phyloP scores from a whole-genome alignment of 2,888 invertebrate species.

The Hermaeophaga mercurialis region DNA sequence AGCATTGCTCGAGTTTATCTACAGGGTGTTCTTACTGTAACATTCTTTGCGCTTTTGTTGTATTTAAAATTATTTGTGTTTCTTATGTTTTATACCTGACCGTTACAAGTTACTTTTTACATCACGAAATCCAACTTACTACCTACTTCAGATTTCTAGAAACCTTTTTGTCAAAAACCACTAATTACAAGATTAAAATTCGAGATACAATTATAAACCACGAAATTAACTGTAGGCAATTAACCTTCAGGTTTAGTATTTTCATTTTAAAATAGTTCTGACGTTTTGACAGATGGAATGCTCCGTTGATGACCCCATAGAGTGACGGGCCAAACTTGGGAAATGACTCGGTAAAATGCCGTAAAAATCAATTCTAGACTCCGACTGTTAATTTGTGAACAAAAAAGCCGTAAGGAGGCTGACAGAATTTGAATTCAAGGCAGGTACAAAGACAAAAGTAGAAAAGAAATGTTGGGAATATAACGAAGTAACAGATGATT shows the following conservation, averaged over 20 bases:
- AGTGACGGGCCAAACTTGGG: slow-evolving; percentile 12
- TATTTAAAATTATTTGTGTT: no score
- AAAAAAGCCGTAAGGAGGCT: slow-evolving; percentile 2
- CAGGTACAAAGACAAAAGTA: slow-evolving; percentile 11
- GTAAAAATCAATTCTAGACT: slow-evolving; percentile 17
- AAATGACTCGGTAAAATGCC: slow-evolving; percentile 23
- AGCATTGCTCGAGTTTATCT: background rate
- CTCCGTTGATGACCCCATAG: slow-evolving; percentile 26
- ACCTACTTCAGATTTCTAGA: background rate
- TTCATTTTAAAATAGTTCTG: slow-evolving; percentile 24
- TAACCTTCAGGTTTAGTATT: slow-evolving; percentile 19
- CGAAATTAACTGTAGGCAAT: slow-evolving; percentile 29
- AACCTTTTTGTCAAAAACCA: slow-evolving; percentile 16
- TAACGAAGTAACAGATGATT: slow-evolving; percentile 4
- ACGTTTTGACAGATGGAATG: slow-evolving; percentile 29
- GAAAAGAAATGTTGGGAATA: background rate
- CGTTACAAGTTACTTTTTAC: no score
- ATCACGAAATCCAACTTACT: background rate
- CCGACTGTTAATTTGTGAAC: slow-evolving; percentile 18
- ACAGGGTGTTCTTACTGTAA: background rate
- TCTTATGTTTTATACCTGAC: no score
- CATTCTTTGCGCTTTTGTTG: no score
- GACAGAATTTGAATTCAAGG: slow-evolving; percentile 11
- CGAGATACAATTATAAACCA: slow-evolving; percentile 25
- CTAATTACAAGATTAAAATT: slow-evolving; percentile 24